phyloP scores from a whole-genome alignment of 2,797 vertebrate genomes.

The Hydrocynus forskahlii region DNA sequence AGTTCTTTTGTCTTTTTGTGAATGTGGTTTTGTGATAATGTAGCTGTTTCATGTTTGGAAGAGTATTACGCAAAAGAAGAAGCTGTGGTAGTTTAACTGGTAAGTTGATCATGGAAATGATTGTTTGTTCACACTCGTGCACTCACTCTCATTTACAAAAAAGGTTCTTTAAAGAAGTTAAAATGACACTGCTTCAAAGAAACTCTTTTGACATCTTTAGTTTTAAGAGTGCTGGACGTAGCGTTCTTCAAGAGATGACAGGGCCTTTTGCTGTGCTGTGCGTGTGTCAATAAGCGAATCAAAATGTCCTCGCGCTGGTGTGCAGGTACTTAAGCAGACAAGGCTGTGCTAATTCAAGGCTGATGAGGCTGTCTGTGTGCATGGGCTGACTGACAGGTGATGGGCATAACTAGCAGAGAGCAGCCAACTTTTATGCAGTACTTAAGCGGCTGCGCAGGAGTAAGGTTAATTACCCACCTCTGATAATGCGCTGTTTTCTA shows the following conservation, averaged over 20 bases:
- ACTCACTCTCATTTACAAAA: too few species aligned
- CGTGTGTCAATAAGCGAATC: slow-evolving; percentile 14
- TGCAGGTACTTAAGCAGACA: slow-evolving; percentile 53
- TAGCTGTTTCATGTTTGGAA: neutral
- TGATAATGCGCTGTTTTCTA: slow-evolving; percentile 55
- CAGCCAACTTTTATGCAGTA: slow-evolving; percentile 49
- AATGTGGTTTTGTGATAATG: neutral
- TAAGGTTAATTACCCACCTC: slow-evolving; percentile 56
- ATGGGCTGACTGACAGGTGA: slow-evolving; percentile 57
- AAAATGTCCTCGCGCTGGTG: slow-evolving; percentile 19
- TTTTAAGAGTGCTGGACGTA: neutral
- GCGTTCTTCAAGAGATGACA: neutral
- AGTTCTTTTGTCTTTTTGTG: neutral
- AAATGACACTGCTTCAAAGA: too few species aligned
- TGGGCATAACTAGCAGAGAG: slow-evolving; percentile 46
- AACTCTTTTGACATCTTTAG: neutral
- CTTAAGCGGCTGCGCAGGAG: slow-evolving; percentile 30
- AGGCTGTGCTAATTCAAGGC: slow-evolving; percentile 50
- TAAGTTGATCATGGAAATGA: too few species aligned
- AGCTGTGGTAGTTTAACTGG: too few species aligned
- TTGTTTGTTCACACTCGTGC: too few species aligned
- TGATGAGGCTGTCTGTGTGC: slow-evolving; percentile 44
- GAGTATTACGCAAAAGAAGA: neutral
- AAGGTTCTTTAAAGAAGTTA: too few species aligned
- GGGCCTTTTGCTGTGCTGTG: slow-evolving; percentile 1